phyloP scores from a whole-genome alignment of 1,140 invertebrate genomes.

The Pseudoatta argentina region DNA sequence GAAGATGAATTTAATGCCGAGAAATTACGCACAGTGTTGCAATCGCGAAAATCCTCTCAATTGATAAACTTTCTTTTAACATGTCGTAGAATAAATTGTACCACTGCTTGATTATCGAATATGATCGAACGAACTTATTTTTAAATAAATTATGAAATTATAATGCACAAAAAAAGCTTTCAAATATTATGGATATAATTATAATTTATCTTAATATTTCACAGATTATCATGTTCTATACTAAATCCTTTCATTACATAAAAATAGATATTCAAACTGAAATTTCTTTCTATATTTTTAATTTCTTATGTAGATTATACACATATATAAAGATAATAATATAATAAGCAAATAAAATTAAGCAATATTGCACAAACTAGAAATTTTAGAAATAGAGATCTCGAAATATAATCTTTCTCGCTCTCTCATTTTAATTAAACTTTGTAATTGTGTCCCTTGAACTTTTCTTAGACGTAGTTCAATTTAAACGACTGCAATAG shows the following conservation, averaged over 20 bases:
- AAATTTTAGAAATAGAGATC: not conserved
- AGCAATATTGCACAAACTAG: not conserved
- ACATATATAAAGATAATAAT: not conserved
- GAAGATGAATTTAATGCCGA: slow-evolving; percentile 36
- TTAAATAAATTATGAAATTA: not conserved
- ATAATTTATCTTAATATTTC: not conserved
- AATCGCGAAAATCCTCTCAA: slow-evolving; percentile 6
- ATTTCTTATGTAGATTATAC: not conserved
- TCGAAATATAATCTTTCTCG: not conserved
- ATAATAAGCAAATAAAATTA: not conserved
- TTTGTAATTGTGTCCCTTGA: not conserved
- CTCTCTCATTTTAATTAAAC: not conserved
- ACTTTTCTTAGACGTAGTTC: not conserved
- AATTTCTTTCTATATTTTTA: not conserved
- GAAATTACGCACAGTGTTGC: slow-evolving; percentile 7
- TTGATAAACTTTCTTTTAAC: not conserved
- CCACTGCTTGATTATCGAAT: not conserved
- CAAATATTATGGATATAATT: not conserved
- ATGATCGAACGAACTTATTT: not conserved
- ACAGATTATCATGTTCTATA: not conserved
- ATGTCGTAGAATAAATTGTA: not conserved
- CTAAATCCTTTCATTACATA: not conserved
- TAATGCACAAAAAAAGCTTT: not conserved
- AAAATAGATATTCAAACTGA: not conserved
- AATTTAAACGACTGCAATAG: not conserved